These are phyloP conservation scores for Thalassarche chlororhynchos DNA, from an alignment of 2,113 vertebrate genomes.

Conservation along the genomic window DNA sequence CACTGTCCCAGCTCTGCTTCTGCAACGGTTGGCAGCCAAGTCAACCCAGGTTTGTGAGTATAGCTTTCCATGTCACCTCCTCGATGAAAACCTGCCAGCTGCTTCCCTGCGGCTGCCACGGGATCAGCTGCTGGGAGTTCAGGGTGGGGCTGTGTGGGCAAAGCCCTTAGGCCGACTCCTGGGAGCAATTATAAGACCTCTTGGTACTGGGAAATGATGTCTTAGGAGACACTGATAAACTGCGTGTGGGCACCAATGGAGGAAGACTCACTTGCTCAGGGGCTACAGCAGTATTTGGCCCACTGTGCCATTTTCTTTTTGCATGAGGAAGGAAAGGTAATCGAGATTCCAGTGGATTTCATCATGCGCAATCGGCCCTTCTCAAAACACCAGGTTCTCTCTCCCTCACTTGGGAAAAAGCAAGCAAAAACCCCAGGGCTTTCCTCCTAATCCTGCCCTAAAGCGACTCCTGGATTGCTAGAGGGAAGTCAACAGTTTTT, in stretches of 20 bases:
- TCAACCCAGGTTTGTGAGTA: not conserved
- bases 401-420: not conserved
- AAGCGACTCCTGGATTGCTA: not conserved
- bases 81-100: not conserved
- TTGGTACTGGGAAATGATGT: not conserved
- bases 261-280: not conserved
- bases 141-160: not conserved
- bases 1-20: not conserved
- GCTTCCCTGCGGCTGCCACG: not conserved
- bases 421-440: not conserved
- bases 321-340: not conserved
- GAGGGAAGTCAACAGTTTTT: not conserved
- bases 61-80: not conserved
- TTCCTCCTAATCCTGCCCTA: not conserved
- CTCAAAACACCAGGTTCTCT: not conserved
- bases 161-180: not conserved
- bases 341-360: not conserved
- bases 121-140: not conserved
- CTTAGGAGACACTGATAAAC: not conserved
- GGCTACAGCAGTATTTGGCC: not conserved
- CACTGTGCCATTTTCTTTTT: not conserved
- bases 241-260: not conserved
- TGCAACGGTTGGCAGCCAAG: not conserved
- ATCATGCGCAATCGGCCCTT: not conserved
- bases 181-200: not conserved